Evolutionary conservation across 2,113 vertebrate genomes (phyloP).

Genomic region (Clarias magur): DNA sequence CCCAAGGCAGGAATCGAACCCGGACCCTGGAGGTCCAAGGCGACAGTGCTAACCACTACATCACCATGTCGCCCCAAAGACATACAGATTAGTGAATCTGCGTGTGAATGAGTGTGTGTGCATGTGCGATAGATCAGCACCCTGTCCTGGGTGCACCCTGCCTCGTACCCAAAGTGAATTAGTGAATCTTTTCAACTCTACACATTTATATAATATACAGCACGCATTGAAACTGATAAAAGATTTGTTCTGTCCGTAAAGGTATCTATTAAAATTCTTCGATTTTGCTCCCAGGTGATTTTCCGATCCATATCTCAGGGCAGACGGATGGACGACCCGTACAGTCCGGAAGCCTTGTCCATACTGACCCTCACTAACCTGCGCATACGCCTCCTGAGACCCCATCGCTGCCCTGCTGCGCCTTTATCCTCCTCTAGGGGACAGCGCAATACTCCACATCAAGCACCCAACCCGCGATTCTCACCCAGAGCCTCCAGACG

Average conservation of each 20-base stretch:
- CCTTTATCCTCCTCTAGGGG: background rate
- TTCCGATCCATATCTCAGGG: conserved; percentile 76
- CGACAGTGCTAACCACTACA: too few relatives aligned
- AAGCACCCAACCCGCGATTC: background rate
- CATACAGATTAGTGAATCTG: too few relatives aligned
- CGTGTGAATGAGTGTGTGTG: too few relatives aligned
- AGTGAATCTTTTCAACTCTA: background rate
- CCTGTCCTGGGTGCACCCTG: too few relatives aligned
- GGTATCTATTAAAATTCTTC: background rate
- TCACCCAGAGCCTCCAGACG: background rate
- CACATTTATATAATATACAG: background rate
- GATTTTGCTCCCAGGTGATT: conserved; percentile 74
- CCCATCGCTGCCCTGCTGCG: conserved; percentile 75
- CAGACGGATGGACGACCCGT: conserved; percentile 75
- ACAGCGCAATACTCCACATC: background rate
- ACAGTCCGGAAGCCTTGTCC: conserved; percentile 75
- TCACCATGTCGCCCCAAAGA: too few relatives aligned
- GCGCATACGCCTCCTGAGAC: conserved; percentile 79
- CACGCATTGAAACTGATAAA: background rate
- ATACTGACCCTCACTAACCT: conserved; percentile 83
- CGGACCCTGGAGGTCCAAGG: too few relatives aligned
- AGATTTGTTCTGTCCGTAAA: background rate
- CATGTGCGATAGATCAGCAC: too few relatives aligned
- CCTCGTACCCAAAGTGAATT: background rate
- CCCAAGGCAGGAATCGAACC: too few relatives aligned